Evolutionary conservation across 2,888 invertebrate species (phyloP), one percentile per base, ranked within the genome.

Genomic region (Oegoconia quadripuncta): DNA sequence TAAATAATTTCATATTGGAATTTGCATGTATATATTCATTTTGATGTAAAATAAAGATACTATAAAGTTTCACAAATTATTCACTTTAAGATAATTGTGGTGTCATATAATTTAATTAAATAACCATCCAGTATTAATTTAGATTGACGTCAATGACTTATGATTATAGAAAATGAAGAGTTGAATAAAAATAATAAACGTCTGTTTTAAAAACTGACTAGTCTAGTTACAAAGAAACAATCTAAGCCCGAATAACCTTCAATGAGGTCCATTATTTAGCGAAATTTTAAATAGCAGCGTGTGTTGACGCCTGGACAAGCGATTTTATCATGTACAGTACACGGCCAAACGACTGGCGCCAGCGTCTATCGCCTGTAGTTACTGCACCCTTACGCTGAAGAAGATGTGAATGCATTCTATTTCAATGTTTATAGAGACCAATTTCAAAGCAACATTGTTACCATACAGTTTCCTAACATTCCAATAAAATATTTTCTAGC

Each of bases 301-400:
- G 56, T 68, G 65, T 69, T 65, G 71, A 76, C 65, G 73, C 72
- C 72, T 68, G 53, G 62, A 13, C 14, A 9, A 48, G 55, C 56
- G 83, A 84, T 84, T 64, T 59, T 80, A 83, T 83, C 84, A 64
- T 59, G 64, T 59, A 64, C 71, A 66, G 64, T 59, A 64, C 71
- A 66, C 70, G 74, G 52, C 69, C 61, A 62, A 61, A 64, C 11
- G 63, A 42, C 72, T 72, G 83, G 83, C 84, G 84, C 83, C 83
- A 70, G 53, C 63, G 71, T 68, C 70, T 73, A 76, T 77, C 74
- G 70, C 62, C 54, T 61, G 60, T 70, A 69, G 70, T 72, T 69
- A 71, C 65, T 70, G 59, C 66, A 50, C 60, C 60, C 54, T 56
- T 57, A 54, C 56, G 54, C 47, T 61, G 60, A 73, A 69, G 66